Percentiles rank a stretch among this genome's conserved stretches.
Evolutionary conservation across 2,113 vertebrate genomes (phyloP).

Genomic region (Labeo rohita): DNA sequence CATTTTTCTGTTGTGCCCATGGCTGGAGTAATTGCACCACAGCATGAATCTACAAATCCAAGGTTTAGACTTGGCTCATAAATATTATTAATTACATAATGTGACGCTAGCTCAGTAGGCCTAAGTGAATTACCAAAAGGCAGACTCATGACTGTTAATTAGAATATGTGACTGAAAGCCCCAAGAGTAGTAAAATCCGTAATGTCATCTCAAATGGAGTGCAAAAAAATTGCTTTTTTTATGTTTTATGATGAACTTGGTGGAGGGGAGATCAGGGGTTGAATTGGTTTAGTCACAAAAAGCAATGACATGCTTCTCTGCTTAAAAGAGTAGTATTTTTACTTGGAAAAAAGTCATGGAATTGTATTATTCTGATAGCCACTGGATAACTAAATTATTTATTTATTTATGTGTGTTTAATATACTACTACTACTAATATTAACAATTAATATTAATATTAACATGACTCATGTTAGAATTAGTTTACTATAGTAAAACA

Average conservation of each 20-base stretch:
- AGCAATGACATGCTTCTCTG: background rate
- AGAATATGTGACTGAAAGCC: background rate
- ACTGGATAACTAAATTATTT: no score
- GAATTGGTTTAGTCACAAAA: background rate
- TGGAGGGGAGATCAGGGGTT: background rate
- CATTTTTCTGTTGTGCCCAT: background rate
- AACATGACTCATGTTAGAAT: no score
- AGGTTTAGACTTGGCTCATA: background rate
- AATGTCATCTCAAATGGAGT: background rate
- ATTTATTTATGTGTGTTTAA: no score
- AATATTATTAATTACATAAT: constrained; percentile 11
- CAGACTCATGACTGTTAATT: constrained; percentile 1
- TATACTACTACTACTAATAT: no score
- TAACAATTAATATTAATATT: no score
- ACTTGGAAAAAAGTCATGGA: no score
- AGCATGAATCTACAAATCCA: constrained; percentile 5
- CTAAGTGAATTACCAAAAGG: background rate
- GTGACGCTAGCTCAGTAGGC: background rate
- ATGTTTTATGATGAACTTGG: background rate
- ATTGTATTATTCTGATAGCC: no score
- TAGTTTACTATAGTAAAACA: no score
- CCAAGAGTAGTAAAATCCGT: background rate
- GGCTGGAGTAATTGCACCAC: background rate
- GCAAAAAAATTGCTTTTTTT: background rate
- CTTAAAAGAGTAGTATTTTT: no score